Base-by-base conservation (phyloP, 2,888 invertebrate species). In the Heliconius charithonia region DNA sequence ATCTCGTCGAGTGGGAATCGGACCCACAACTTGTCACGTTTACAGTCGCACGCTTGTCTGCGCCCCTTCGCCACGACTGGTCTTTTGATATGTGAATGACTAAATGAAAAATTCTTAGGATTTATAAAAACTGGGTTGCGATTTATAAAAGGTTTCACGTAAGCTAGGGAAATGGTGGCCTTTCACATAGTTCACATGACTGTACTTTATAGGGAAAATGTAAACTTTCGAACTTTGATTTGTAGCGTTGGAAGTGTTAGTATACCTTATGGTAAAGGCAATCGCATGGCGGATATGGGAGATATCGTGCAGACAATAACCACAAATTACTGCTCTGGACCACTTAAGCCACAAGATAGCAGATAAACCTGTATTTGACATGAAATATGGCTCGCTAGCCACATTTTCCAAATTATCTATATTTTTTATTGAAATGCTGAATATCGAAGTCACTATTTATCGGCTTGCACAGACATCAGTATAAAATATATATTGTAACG, bases 271-370 rank as follows among this genome's bases (percentile, higher is more conserved):
- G 69, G 83, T 84, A 83, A 83, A 81, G 81, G 81, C 81, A 82
- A 79, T 85, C 84, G 85, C 86, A 82, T 86, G 87, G 88, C 88
- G 86, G 90, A 90, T 86, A 86, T 84, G 84, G 84, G 84, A 85
- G 88, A 88, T 91, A 89, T 87, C 86, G 85, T 83, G 83, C 85
- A 87, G 87, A 91, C 90, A 91, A 92, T 91, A 86, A 87, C 85
- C 84, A 85, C 88, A 90, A 90, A 92, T 91, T 91, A 88, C 82
- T 81, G 87, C 89, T 88, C 85, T 84, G 75, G 83, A 85, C 85
- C 83, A 85, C 71, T 75, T 79, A 67, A 81, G 76, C 76, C 66
- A 63, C 65, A 76, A 78, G 73, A 85, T 86, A 86, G 86, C 85
- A 81, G 85, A 85, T 86, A 86, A 87, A 86, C 83, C 83, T 84